phyloP scores from a whole-genome alignment of 2,888 invertebrate species.

The Campoletis raptor region DNA sequence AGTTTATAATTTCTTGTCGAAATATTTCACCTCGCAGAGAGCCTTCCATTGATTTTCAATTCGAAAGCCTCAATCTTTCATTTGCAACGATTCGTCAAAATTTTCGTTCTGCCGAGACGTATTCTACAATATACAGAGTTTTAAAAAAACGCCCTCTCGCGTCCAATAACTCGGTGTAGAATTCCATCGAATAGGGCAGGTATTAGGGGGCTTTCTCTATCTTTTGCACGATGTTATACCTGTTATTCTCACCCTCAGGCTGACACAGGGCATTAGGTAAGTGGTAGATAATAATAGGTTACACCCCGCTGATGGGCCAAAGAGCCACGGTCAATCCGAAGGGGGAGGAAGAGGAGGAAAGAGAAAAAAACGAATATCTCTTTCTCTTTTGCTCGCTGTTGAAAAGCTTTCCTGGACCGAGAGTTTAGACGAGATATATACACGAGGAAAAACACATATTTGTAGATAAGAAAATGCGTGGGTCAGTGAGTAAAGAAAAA shows the following conservation, averaged over 20 bases:
- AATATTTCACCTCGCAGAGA: not conserved
- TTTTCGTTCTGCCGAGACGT: not conserved
- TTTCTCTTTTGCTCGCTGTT: slow-evolving; percentile 64
- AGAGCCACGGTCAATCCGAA: slow-evolving; percentile 79
- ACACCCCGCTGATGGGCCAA: slow-evolving; percentile 83
- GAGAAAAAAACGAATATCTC: slow-evolving; percentile 66
- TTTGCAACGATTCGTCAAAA: not conserved
- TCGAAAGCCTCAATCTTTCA: not conserved
- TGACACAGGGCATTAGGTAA: slow-evolving; percentile 84
- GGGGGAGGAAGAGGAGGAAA: not conserved
- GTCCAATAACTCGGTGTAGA: slow-evolving; percentile 62
- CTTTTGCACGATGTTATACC: slow-evolving; percentile 59
- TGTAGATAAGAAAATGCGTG: slow-evolving; percentile 21
- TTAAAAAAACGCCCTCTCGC: slow-evolving; percentile 4
- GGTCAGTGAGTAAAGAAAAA: slow-evolving; percentile 45
- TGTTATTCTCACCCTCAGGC: slow-evolving; percentile 80
- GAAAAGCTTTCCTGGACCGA: slow-evolving; percentile 19
- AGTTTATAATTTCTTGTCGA: not conserved
- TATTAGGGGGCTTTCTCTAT: slow-evolving; percentile 45
- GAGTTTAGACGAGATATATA: slow-evolving; percentile 18
- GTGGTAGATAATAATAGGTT: slow-evolving; percentile 85
- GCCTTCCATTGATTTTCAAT: not conserved
- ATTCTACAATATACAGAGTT: not conserved
- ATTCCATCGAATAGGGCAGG: slow-evolving; percentile 72
- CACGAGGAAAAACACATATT: slow-evolving; percentile 16